phyloP scores from a whole-genome alignment of 2,113 vertebrate genomes.

The Urocolius indicus region DNA sequence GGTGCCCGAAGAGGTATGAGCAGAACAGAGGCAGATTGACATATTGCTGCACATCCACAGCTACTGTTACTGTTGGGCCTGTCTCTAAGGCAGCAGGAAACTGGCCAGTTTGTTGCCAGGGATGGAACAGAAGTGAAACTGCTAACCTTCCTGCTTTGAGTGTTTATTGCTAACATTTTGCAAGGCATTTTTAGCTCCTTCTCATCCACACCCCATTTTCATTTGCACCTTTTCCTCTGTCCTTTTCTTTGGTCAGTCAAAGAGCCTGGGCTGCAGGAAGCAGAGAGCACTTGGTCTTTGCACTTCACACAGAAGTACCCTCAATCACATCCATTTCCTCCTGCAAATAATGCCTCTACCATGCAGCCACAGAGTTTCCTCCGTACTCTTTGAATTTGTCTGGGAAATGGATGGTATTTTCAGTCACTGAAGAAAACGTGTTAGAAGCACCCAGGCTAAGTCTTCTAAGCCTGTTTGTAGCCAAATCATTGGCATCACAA shows the following conservation, averaged over 20 bases:
- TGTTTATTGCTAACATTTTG: not conserved
- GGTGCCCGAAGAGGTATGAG: slow-evolving; percentile 93
- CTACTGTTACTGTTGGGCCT: slow-evolving; percentile 35
- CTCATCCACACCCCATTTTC: not conserved
- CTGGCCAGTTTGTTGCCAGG: not conserved
- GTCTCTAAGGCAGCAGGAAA: slow-evolving; percentile 9
- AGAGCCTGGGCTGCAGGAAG: not conserved
- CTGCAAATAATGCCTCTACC: not conserved
- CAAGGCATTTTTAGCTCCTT: not conserved
- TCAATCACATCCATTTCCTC: not conserved
- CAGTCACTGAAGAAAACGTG: not conserved
- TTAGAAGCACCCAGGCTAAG: not conserved
- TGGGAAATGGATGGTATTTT: not conserved
- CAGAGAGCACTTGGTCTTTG: not conserved
- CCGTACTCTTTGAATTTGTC: not conserved
- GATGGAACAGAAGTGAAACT: not conserved
- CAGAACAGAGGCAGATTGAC: not conserved
- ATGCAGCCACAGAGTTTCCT: not conserved
- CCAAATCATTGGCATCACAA: not conserved
- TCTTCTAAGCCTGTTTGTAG: not conserved
- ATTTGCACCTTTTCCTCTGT: not conserved
- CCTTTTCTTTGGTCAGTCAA: accelerated
- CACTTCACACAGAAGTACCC: not conserved
- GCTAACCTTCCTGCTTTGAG: not conserved
- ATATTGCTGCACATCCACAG: slow-evolving; percentile 25